A percentile compares a stretch with the other conserved stretches of the same genome.
phyloP scores from a whole-genome alignment of 2,888 invertebrate species.

The Byasa hedistus region DNA sequence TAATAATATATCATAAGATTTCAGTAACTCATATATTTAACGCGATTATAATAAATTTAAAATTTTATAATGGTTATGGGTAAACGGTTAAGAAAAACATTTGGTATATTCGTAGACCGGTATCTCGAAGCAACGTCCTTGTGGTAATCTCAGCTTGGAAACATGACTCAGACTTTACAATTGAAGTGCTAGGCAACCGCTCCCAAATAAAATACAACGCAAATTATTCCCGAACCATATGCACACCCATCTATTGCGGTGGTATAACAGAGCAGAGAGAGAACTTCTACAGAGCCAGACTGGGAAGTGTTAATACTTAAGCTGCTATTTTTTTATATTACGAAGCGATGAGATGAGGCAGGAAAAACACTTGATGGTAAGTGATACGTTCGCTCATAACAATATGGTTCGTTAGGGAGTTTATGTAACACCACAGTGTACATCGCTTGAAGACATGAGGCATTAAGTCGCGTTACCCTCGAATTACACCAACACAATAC shows the following conservation, averaged over 20 bases:
- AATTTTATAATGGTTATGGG: conserved; percentile 6
- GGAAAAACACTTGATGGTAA: too few species aligned
- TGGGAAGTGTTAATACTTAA: not conserved
- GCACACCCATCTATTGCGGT: conserved; percentile 10
- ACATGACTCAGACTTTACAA: conserved; percentile 62
- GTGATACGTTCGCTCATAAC: too few species aligned
- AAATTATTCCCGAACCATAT: conserved; percentile 41
- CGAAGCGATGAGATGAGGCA: too few species aligned
- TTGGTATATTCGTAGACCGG: conserved; percentile 45
- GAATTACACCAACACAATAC: too few species aligned
- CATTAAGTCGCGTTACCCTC: too few species aligned
- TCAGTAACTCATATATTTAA: not conserved
- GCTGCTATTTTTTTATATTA: not conserved
- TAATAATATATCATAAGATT: not conserved
- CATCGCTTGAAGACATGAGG: too few species aligned
- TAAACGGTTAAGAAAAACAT: conserved; percentile 32
- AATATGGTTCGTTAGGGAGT: too few species aligned
- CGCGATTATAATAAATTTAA: conserved; percentile 16
- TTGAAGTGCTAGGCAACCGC: conserved; percentile 57
- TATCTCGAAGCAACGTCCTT: conserved; percentile 66
- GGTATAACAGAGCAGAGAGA: conserved; percentile 2
- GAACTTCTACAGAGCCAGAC: not conserved
- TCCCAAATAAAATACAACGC: conserved; percentile 56
- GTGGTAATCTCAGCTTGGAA: conserved; percentile 60
- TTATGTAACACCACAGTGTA: too few species aligned